These are phyloP conservation scores for Aphelenchoides fujianensis DNA, from an alignment of 1,140 invertebrate species.

Conservation along the genomic window DNA sequence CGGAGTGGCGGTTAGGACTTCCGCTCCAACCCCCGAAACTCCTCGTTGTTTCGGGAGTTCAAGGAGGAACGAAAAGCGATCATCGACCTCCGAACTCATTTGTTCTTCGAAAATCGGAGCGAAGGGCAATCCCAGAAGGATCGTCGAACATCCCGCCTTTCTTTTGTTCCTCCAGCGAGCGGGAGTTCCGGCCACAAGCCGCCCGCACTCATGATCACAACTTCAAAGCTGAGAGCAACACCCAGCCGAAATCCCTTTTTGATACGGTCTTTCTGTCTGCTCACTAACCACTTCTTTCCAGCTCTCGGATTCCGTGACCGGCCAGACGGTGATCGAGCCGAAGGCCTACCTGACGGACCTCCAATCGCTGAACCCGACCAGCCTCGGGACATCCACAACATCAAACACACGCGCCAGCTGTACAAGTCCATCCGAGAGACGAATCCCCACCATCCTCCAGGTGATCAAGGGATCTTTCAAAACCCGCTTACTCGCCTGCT, in stretches of 20 bases:
- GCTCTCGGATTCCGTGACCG: slow-evolving; percentile 94
- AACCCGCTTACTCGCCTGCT: neutral
- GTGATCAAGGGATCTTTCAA: slow-evolving; percentile 41
- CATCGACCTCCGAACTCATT: no score
- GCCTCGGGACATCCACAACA: slow-evolving; percentile 96
- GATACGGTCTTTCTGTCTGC: neutral
- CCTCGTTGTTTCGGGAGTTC: no score
- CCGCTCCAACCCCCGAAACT: no score
- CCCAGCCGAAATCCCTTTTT: neutral
- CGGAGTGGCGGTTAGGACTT: neutral
- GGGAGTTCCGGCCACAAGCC: slow-evolving; percentile 1
- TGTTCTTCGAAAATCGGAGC: no score
- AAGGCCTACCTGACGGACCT: slow-evolving; percentile 98
- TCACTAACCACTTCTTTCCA: slow-evolving; percentile 39
- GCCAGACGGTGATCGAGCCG: slow-evolving; percentile 98
- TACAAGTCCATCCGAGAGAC: slow-evolving; percentile 96
- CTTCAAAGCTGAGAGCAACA: slow-evolving; percentile 41
- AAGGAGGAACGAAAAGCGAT: no score
- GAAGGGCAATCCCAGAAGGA: no score
- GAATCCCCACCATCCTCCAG: slow-evolving; percentile 94
- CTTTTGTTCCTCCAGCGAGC: no score
- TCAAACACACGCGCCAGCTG: slow-evolving; percentile 93
- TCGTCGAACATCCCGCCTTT: no score
- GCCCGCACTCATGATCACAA: slow-evolving; percentile 28
- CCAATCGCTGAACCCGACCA: slow-evolving; percentile 98